These are phyloP conservation scores for Dipodomys spectabilis DNA, from an alignment of 2,113 vertebrate species.

Conservation along the genomic window DNA sequence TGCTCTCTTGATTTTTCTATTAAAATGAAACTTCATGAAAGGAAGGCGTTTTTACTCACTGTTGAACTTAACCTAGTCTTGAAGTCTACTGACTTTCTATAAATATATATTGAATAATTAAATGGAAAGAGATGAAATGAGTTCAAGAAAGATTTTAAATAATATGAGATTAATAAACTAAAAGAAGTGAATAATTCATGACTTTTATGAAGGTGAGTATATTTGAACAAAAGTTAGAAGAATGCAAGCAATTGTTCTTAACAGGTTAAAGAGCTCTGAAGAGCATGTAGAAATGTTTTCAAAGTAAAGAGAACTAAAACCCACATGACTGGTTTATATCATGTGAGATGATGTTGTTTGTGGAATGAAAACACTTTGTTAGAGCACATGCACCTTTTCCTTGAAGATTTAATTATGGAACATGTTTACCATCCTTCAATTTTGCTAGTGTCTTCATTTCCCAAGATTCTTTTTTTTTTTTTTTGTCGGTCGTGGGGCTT, in stretches of 20 bases:
- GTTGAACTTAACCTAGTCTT: background rate
- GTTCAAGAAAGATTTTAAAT: slow-evolving; percentile 35
- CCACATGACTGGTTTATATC: background rate
- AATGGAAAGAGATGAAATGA: slow-evolving; percentile 10
- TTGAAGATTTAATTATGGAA: background rate
- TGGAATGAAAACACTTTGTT: background rate
- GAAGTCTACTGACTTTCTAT: background rate
- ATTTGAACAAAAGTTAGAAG: background rate
- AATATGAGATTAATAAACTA: too few species aligned
- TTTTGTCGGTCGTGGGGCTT: too few species aligned
- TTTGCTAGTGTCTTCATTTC: slow-evolving; percentile 7
- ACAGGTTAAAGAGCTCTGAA: background rate
- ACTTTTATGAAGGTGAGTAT: background rate
- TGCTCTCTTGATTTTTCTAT: background rate
- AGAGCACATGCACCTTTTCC: background rate
- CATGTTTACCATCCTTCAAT: background rate
- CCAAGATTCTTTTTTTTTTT: slow-evolving; percentile 33
- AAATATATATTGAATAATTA: slow-evolving; percentile 26
- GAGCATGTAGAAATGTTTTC: background rate
- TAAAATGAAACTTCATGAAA: background rate
- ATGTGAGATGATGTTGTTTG: background rate
- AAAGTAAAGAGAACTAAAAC: slow-evolving; percentile 39
- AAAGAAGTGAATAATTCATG: too few species aligned
- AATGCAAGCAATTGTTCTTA: background rate
- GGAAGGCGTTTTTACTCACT: background rate